phyloP scores from a whole-genome alignment of 1,140 invertebrate species.

The Pseudachorutes palmiensis region DNA sequence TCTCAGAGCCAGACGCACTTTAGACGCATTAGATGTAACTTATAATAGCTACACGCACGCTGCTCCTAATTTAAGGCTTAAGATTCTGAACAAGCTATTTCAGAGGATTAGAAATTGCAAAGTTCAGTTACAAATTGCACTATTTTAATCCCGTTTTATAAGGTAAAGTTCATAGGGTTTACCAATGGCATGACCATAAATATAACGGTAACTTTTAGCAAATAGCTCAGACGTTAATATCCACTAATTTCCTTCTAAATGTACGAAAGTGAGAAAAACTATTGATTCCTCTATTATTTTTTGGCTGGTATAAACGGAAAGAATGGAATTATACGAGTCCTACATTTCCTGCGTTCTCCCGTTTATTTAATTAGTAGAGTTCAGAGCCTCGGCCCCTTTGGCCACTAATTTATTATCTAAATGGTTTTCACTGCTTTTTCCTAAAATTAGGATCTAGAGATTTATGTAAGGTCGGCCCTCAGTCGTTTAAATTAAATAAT shows the following conservation, averaged over 20 bases:
- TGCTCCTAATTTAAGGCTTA: no score
- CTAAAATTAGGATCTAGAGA: background rate
- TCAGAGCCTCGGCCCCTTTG: background rate
- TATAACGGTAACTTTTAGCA: no score
- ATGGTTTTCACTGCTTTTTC: background rate
- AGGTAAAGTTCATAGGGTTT: no score
- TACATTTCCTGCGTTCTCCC: background rate
- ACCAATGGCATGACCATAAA: no score
- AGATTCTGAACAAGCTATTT: no score
- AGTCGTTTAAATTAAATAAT: conserved; percentile 1
- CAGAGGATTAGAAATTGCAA: no score
- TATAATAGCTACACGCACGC: no score
- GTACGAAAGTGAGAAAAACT: background rate
- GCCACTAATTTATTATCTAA: background rate
- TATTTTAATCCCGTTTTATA: no score
- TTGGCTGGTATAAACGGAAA: background rate
- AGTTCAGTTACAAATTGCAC: no score
- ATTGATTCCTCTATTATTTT: background rate
- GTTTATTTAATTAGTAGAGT: background rate
- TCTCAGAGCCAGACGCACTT: no score
- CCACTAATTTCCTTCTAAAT: background rate
- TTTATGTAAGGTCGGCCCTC: background rate
- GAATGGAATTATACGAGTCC: background rate
- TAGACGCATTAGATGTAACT: no score
- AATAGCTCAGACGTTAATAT: no score